phyloP scores from a whole-genome alignment of 2,797 vertebrate genomes.

The Clarias platycephalus region DNA sequence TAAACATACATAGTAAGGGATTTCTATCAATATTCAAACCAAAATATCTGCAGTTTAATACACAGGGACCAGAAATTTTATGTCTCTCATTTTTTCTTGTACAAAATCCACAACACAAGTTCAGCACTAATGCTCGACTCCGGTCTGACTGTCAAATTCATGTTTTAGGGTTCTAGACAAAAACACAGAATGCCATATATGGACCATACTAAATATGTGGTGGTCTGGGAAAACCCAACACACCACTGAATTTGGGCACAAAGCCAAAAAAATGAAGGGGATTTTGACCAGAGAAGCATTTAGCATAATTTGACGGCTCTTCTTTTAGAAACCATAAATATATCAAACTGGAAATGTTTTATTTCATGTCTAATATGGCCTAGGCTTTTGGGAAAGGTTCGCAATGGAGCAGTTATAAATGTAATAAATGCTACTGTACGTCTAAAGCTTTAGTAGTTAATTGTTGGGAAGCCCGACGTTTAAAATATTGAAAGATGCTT shows the following conservation, averaged over 20 bases:
- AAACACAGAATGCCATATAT: not conserved
- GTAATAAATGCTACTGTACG: not conserved
- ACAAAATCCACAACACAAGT: not conserved
- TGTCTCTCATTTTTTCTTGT: too few species aligned
- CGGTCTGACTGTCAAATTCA: not conserved
- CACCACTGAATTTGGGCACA: not conserved
- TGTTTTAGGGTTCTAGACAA: not conserved
- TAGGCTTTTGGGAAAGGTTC: not conserved
- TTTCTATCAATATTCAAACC: not conserved
- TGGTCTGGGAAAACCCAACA: conserved; percentile 3
- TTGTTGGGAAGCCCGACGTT: not conserved
- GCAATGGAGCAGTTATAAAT: not conserved
- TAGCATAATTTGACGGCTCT: not conserved
- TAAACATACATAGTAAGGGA: not conserved
- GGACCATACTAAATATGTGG: not conserved
- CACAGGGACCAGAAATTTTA: too few species aligned
- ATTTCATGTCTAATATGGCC: not conserved
- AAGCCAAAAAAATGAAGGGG: not conserved
- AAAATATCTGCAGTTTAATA: not conserved
- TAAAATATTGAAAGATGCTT: not conserved
- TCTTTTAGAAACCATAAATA: not conserved
- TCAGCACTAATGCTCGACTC: not conserved
- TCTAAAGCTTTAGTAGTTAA: not conserved
- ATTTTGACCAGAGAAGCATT: not conserved
- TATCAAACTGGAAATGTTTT: not conserved